Percentiles rank a stretch among this genome's conserved stretches.
phyloP scores from a whole-genome alignment of 2,113 vertebrate species.

The Oxyura jamaicensis region DNA sequence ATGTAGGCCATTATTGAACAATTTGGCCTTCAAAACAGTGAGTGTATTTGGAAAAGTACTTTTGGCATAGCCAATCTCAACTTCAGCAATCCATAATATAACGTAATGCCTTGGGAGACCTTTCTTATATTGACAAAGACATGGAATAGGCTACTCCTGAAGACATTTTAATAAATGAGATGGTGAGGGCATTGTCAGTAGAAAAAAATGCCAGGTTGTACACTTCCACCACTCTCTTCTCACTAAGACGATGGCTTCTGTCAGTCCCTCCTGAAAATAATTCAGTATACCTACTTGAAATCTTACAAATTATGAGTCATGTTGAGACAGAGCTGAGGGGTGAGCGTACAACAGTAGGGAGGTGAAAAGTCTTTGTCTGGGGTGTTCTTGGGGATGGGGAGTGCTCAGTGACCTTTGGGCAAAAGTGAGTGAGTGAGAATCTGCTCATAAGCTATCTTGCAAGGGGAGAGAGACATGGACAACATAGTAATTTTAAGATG shows the following conservation, averaged over 20 bases:
- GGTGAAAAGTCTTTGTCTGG: neutral
- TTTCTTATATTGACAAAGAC: neutral
- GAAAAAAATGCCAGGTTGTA: neutral
- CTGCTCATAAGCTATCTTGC: neutral
- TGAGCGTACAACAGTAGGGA: neutral
- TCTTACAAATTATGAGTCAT: neutral
- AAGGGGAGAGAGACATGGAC: neutral
- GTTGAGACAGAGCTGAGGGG: neutral
- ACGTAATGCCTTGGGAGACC: neutral
- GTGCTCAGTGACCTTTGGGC: neutral
- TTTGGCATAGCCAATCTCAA: conserved; percentile 3
- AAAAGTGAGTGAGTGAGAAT: neutral
- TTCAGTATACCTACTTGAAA: neutral
- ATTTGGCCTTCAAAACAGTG: conserved; percentile 50
- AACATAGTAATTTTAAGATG: neutral
- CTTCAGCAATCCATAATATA: conserved; percentile 28
- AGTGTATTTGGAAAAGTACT: conserved; percentile 26
- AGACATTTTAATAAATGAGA: neutral
- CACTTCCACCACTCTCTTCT: neutral
- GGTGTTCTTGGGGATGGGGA: neutral
- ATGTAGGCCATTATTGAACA: conserved; percentile 47
- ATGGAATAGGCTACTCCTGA: neutral
- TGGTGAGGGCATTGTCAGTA: neutral
- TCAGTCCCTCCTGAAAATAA: neutral
- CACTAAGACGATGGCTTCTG: neutral